Evolutionary conservation across 1,140 invertebrate species (phyloP).

Genomic region (Eciton burchellii): DNA sequence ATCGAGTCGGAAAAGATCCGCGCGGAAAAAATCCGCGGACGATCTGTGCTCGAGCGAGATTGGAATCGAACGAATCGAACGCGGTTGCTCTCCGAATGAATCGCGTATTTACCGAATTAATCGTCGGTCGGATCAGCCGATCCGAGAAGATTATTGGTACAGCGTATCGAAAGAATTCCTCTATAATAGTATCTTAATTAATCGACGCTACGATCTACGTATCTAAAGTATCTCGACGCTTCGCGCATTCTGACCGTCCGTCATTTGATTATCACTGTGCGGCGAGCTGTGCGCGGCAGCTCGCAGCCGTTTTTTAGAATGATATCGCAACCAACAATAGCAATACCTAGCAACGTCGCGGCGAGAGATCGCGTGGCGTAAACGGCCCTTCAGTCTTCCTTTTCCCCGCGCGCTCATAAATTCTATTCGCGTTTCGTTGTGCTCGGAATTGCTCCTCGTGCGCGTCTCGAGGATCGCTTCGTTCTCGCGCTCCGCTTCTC

Average conservation of each 20-base stretch:
- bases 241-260: slow-evolving; percentile 1
- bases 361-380: slow-evolving; percentile 10
- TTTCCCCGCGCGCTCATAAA: slow-evolving; percentile 14
- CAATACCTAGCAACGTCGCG: background rate
- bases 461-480: slow-evolving; percentile 29
- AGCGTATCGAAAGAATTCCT: background rate
- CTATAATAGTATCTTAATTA: slow-evolving; percentile 26
- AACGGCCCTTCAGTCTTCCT: slow-evolving; percentile 22
- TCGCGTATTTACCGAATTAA: slow-evolving; percentile 35
- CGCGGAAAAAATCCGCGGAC: background rate
- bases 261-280: slow-evolving; percentile 11
- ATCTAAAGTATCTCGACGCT: background rate
- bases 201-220: background rate
- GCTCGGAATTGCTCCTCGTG: slow-evolving; percentile 42
- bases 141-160: slow-evolving; percentile 19
- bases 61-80: slow-evolving; percentile 27
- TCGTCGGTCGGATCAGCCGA: slow-evolving; percentile 31
- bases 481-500: background rate
- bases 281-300: background rate
- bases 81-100: slow-evolving; percentile 1
- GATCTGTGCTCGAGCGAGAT: slow-evolving; percentile 14
- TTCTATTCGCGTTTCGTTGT: slow-evolving; percentile 48
- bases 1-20: background rate
- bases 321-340: background rate
- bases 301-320: slow-evolving; percentile 16